These are phyloP conservation scores for Sebastes hubbsi DNA, from an alignment of 2,797 vertebrate species.

Conservation along the genomic window DNA sequence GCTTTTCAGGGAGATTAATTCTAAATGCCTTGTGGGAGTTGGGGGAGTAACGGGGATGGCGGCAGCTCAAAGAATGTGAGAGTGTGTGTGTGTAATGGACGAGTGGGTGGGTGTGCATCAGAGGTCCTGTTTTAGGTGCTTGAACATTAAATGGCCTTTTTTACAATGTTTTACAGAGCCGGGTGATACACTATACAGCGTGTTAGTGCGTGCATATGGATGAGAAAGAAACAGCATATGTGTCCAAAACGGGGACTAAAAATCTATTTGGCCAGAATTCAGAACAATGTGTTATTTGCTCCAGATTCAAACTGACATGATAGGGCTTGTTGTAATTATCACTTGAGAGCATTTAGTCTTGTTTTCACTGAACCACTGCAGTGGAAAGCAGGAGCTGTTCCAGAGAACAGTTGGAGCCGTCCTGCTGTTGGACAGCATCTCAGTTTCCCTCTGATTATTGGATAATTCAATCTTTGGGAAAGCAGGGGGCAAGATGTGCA, in stretches of 20 bases:
- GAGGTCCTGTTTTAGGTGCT: constrained; percentile 56
- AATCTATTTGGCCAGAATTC: constrained; percentile 56
- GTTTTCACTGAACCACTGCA: constrained; percentile 78
- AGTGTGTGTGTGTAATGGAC: constrained; percentile 39
- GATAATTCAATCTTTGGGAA: constrained; percentile 74
- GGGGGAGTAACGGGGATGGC: constrained; percentile 73
- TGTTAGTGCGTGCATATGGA: neutral
- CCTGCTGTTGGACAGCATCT: constrained; percentile 72
- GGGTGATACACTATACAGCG: neutral
- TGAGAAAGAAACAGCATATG: neutral
- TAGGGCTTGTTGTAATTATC: constrained; percentile 78
- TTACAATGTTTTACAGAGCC: constrained; percentile 42
- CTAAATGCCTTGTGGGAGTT: constrained; percentile 78
- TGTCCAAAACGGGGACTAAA: constrained; percentile 50
- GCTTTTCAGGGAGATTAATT: constrained; percentile 77
- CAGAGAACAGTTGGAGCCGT: constrained; percentile 77
- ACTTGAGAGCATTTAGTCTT: constrained; percentile 77
- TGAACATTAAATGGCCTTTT: constrained; percentile 51
- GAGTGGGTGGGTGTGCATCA: constrained; percentile 41
- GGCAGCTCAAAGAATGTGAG: constrained; percentile 71
- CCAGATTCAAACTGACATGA: constrained; percentile 76
- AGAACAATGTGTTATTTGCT: constrained; percentile 69
- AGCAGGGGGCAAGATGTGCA: constrained; percentile 64
- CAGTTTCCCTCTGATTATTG: constrained; percentile 73
- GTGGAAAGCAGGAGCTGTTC: constrained; percentile 79